Base-by-base conservation (phyloP, 2,797 vertebrate genomes). In the Lacerta agilis region DNA sequence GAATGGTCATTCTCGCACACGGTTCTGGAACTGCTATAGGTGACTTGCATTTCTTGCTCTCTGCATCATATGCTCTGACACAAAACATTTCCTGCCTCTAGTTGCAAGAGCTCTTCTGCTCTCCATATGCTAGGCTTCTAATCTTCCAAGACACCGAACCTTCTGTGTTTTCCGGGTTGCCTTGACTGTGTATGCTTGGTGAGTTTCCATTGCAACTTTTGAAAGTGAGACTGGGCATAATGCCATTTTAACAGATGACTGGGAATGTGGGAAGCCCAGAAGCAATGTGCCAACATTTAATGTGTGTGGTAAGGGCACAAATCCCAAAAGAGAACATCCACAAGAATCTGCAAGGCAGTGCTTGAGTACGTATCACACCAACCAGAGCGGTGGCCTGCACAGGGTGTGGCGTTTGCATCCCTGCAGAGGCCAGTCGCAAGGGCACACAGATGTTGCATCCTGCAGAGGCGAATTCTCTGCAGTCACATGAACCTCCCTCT, bases 311-410 rank as follows among this genome's bases (percentile, higher is more conserved):
- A 81, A 43, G 81, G 86, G 84, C 78, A 78, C 0, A 0, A 0
- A 0, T 87, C 80, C 88, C 87, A 38, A 55, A 82, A 88, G 92
- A 79, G 84, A 94, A 86, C 84, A 91, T 36, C 89, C 84, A 69
- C 41, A 85, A 25, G 66, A 89, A 66, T 33, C 92, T 89, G 36
- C 23, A 64, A 15, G 33, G 66, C 73, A 13, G 6, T 0, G 41
- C 76, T 43, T 72, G 25, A 1, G 64, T 13, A n/a, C 86, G 58
- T 41, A 77, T 20, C 18, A 8, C 29, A 75, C 33, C 8, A 38
- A 49, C 27, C 27, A 86, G 36, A 0, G 0, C 72, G 5, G 43
- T 72, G n/a, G 2, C 18, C 33, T 0, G 0, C 38, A 67, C 5
- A 76, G 69, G 61, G 61, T 49, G 10, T 73, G 69, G 23, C 4